phyloP scores from a whole-genome alignment of 1,140 invertebrate genomes.

The Campoletis sonorensis region DNA sequence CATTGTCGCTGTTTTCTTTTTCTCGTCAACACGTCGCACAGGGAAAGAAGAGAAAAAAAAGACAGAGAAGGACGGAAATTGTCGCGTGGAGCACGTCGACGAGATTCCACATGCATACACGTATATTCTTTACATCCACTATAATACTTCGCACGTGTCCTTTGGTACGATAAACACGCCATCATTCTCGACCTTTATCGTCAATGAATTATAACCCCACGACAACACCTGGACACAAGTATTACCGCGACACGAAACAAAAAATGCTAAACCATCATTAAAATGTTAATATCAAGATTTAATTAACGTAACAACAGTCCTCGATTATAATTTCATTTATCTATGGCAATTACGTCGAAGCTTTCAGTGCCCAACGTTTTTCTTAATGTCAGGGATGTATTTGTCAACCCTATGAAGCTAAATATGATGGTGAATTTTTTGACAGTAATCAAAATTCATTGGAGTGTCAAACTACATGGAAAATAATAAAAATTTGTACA shows the following conservation, averaged over 20 bases:
- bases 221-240: neutral
- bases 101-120: neutral
- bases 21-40: constrained; percentile 6
- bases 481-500: too few species aligned
- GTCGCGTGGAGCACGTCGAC: constrained; percentile 30
- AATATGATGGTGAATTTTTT: too few species aligned
- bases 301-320: neutral
- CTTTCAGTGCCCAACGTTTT: too few species aligned
- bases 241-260: neutral
- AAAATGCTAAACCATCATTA: neutral
- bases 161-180: constrained; percentile 30
- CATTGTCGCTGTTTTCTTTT: neutral
- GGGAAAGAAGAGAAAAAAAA: constrained; percentile 34
- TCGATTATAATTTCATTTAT: neutral
- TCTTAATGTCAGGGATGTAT: too few species aligned
- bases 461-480: too few species aligned
- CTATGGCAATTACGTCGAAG: too few species aligned
- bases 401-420: too few species aligned
- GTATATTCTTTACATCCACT: neutral
- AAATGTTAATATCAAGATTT: neutral
- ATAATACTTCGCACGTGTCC: constrained; percentile 7
- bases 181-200: constrained; percentile 28
- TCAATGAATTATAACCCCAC: neutral
- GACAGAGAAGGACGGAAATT: constrained; percentile 28
- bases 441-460: too few species aligned